Percentiles rank a stretch among this genome's conserved stretches.
Conservation (phyloP, 2,113 vertebrate species). For the Pollachius pollachius region DNA sequence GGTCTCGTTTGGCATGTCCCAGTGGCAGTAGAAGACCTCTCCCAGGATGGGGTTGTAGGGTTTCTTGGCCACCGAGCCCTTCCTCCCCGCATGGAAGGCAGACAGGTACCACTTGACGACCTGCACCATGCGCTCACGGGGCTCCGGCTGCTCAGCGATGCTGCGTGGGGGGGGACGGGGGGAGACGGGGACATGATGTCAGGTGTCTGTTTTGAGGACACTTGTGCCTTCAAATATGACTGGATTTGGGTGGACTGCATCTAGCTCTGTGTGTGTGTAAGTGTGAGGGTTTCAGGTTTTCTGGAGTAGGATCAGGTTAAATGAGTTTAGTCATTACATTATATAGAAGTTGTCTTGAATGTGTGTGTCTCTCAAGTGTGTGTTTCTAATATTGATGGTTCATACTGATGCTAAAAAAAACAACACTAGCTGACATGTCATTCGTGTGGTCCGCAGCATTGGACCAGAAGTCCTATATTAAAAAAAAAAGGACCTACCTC, state of each 20-base stretch:
- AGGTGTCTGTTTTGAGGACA: neutral
- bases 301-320: too few relatives aligned
- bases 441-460: neutral
- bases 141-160: slow-evolving; percentile 91
- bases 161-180: slow-evolving; percentile 53
- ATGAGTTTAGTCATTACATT: too few relatives aligned
- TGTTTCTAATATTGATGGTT: too few relatives aligned
- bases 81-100: slow-evolving; percentile 97
- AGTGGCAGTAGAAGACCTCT: slow-evolving; percentile 96
- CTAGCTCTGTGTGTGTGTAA: neutral
- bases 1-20: slow-evolving; percentile 83
- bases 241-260: neutral
- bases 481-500: slow-evolving; percentile 74
- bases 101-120: slow-evolving; percentile 98
- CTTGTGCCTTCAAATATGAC: neutral
- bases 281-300: too few relatives aligned
- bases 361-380: too few relatives aligned
- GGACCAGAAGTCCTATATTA: too few relatives aligned
- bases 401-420: too few relatives aligned
- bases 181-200: neutral
- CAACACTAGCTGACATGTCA: too few relatives aligned
- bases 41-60: slow-evolving; percentile 98
- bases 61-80: slow-evolving; percentile 98
- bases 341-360: too few relatives aligned
- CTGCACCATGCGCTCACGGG: slow-evolving; percentile 92